Evolutionary conservation across 2,113 vertebrate species (phyloP).

Genomic region (Lichenostomus cassidix): DNA sequence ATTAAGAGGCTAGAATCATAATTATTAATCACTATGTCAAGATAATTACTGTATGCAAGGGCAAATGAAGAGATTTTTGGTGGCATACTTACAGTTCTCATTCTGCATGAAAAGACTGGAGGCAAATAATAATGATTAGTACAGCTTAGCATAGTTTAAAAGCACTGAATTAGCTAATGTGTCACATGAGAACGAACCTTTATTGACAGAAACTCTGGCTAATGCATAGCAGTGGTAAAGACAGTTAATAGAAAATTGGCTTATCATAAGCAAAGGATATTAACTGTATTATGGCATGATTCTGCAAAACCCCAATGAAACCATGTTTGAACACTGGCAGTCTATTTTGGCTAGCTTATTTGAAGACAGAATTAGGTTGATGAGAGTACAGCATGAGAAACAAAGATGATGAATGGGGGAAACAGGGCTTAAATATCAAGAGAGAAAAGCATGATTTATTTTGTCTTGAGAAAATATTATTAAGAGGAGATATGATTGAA

Average conservation of each 20-base stretch:
- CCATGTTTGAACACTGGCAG: neutral
- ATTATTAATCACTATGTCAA: conserved; percentile 13
- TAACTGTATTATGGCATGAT: neutral
- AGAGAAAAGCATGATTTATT: neutral
- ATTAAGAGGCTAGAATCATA: neutral
- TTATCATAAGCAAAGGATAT: conserved; percentile 3
- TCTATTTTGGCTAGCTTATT: neutral
- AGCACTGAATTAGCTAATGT: conserved; percentile 23
- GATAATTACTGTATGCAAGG: conserved; percentile 6
- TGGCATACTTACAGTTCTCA: neutral
- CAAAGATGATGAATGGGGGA: conserved; percentile 17
- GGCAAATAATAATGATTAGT: conserved; percentile 50
- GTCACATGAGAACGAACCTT: neutral
- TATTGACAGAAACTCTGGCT: neutral
- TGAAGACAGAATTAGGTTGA: conserved; percentile 39
- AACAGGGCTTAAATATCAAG: neutral
- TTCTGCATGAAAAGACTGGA: neutral
- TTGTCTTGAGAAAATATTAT: neutral
- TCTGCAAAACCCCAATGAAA: neutral
- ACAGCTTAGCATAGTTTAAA: conserved; percentile 30
- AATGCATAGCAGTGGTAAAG: neutral
- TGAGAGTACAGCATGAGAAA: neutral
- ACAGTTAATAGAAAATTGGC: conserved; percentile 33
- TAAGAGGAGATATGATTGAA: neutral
- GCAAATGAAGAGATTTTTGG: conserved; percentile 16